Conservation (phyloP, 2,888 invertebrate species). For the Himalopsyche tibetana region DNA sequence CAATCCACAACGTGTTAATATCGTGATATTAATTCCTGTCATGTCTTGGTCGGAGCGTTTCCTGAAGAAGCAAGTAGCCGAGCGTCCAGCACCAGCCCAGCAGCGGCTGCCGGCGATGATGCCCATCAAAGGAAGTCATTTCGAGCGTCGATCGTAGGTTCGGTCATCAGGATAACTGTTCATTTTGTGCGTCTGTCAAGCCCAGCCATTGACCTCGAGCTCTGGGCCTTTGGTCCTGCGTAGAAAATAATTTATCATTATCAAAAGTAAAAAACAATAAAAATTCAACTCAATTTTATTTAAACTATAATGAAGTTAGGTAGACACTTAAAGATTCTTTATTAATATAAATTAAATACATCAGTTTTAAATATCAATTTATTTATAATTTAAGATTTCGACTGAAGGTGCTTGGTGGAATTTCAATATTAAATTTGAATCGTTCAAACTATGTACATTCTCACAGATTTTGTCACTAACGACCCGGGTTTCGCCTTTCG, state of each 20-base stretch:
- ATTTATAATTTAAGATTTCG: too few species aligned
- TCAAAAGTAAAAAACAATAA: too few species aligned
- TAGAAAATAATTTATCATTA: background rate
- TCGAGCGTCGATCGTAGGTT: constrained; percentile 6
- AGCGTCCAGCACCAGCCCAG: background rate
- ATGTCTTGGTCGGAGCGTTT: background rate
- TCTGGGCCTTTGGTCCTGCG: constrained; percentile 2
- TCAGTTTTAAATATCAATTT: too few species aligned
- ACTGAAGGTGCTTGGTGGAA: too few species aligned
- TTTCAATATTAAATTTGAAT: too few species aligned
- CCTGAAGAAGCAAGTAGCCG: background rate
- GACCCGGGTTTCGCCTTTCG: too few species aligned
- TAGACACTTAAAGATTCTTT: too few species aligned
- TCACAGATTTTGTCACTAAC: too few species aligned
- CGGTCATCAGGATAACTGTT: constrained; percentile 20
- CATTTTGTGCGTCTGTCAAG: background rate
- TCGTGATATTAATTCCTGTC: constrained; percentile 34
- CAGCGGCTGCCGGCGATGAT: constrained; percentile 12
- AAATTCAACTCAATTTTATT: too few species aligned
- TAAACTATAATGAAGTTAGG: too few species aligned
- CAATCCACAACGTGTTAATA: background rate
- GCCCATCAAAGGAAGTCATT: constrained; percentile 28
- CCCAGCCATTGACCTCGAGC: constrained; percentile 21
- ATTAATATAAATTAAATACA: too few species aligned
- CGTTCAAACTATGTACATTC: too few species aligned